These are phyloP conservation scores for Lasioglossum villosulum DNA, from an alignment of 2,888 invertebrate species.

Conservation along the genomic window DNA sequence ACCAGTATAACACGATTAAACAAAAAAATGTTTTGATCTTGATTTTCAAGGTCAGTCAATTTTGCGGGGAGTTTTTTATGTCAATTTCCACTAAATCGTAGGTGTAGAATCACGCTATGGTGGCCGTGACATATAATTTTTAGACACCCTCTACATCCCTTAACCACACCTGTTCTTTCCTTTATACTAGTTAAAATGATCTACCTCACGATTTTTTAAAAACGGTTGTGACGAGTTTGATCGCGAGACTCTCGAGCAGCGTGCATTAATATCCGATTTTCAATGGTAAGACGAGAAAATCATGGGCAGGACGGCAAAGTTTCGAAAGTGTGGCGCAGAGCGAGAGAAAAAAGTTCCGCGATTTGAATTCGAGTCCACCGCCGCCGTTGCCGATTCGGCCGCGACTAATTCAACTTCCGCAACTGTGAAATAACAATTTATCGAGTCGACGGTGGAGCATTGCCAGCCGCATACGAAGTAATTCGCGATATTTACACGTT, in stretches of 20 bases:
- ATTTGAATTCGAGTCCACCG: not conserved
- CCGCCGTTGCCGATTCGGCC: constrained; percentile 9
- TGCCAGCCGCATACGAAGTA: constrained; percentile 52
- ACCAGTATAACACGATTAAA: too few species aligned
- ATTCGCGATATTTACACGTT: constrained; percentile 64
- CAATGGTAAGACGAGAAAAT: not conserved
- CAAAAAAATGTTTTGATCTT: too few species aligned
- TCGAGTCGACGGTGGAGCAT: constrained; percentile 46
- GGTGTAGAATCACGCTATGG: too few species aligned
- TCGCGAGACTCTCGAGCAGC: not conserved
- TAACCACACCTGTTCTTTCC: too few species aligned
- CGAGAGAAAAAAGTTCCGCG: not conserved
- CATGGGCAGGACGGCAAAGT: not conserved
- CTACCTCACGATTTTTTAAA: not conserved
- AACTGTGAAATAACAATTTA: constrained; percentile 40
- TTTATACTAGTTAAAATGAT: too few species aligned
- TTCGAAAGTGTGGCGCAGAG: not conserved
- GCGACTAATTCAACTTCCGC: constrained; percentile 49
- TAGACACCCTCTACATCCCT: too few species aligned
- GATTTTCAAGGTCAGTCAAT: too few species aligned
- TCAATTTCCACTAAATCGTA: too few species aligned
- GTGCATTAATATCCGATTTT: not conserved
- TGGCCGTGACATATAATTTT: too few species aligned
- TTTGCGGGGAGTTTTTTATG: too few species aligned
- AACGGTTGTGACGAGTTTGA: too few species aligned